These are phyloP conservation scores for Cryptocephalus primarius DNA, from an alignment of 2,888 invertebrate genomes.

Conservation along the genomic window DNA sequence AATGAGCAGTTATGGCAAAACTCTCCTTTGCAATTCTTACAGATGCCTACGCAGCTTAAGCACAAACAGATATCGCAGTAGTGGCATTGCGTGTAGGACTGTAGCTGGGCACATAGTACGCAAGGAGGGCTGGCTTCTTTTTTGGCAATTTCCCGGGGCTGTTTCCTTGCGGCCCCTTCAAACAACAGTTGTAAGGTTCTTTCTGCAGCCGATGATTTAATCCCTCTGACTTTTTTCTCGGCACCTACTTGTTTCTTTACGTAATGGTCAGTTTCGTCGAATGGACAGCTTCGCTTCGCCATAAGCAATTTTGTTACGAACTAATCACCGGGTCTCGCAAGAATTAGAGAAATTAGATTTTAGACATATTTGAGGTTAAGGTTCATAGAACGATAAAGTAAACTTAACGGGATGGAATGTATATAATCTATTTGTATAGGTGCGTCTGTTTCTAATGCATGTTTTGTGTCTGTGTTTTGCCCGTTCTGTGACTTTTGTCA, in stretches of 20 bases:
- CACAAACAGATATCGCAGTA: slow-evolving; percentile 14
- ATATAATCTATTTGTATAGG: too few species aligned
- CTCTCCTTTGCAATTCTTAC: slow-evolving; percentile 10
- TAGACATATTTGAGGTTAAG: too few species aligned
- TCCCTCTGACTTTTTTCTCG: slow-evolving; percentile 8
- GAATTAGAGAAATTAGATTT: too few species aligned
- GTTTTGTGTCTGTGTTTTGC: neutral
- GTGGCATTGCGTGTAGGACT: slow-evolving; percentile 9
- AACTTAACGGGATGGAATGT: too few species aligned
- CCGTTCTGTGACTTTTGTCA: too few species aligned
- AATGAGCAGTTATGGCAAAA: slow-evolving; percentile 16
- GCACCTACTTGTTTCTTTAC: slow-evolving; percentile 11
- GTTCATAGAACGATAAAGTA: too few species aligned
- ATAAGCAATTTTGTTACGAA: neutral
- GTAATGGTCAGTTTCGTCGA: slow-evolving; percentile 10
- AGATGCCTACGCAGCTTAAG: slow-evolving; percentile 7
- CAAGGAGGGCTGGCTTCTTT: too few species aligned
- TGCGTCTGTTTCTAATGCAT: too few species aligned
- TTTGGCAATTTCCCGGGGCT: slow-evolving; percentile 3
- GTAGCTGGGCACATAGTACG: neutral
- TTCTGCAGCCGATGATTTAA: slow-evolving; percentile 11
- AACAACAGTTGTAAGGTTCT: slow-evolving; percentile 13
- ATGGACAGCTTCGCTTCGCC: slow-evolving; percentile 13
- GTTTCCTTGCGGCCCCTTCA: slow-evolving; percentile 11
- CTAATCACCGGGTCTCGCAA: too few species aligned